phyloP scores from a whole-genome alignment of 1,140 invertebrate species.

The Copidosoma floridanum region DNA sequence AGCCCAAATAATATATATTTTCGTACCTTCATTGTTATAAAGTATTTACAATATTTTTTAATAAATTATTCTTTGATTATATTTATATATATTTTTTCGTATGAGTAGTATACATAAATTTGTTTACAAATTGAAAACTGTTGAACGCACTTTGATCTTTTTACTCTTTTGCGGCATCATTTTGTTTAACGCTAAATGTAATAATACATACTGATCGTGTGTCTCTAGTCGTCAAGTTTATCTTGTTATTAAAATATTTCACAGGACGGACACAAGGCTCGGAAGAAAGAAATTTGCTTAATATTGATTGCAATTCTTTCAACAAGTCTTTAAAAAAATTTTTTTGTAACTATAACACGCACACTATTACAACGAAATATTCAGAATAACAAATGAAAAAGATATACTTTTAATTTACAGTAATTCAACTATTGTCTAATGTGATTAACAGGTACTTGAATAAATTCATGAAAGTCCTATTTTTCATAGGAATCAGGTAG shows the following conservation, averaged over 20 bases:
- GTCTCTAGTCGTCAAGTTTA: not conserved
- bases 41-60: slow-evolving; percentile 20
- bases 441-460: slow-evolving; percentile 16
- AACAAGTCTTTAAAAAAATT: not conserved
- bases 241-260: not conserved
- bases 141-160: slow-evolving; percentile 3
- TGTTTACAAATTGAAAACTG: not conserved
- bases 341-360: too few species aligned
- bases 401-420: slow-evolving; percentile 3
- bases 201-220: slow-evolving; percentile 4
- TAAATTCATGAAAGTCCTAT: slow-evolving; percentile 3
- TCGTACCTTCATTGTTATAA: slow-evolving; percentile 21
- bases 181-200: slow-evolving; percentile 11
- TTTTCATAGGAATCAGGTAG: not conserved
- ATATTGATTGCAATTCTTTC: too few species aligned
- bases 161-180: too few species aligned
- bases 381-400: not conserved
- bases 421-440: slow-evolving; percentile 11
- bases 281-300: not conserved
- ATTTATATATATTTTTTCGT: too few species aligned
- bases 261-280: slow-evolving; percentile 11
- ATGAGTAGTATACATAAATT: too few species aligned
- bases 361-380: not conserved
- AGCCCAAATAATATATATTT: slow-evolving; percentile 1
- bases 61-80: slow-evolving; percentile 24